Base-by-base conservation (phyloP, 2,888 invertebrate species). In the Baccha elongata region DNA sequence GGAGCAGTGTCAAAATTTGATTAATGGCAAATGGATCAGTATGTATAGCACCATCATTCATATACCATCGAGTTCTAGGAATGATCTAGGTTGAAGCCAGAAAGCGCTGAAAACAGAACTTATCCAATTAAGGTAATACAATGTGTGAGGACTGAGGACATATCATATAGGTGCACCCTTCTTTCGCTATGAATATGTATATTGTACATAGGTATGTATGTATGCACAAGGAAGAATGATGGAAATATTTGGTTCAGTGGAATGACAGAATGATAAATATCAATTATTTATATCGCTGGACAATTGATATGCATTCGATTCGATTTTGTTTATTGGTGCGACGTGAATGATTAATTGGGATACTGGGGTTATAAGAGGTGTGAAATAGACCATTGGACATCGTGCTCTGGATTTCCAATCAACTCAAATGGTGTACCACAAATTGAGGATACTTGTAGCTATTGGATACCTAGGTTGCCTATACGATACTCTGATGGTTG, bases 111-210 rank as follows among this genome's bases (percentile, higher is more conserved):
- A 5, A 13, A 29, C 17, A n/a, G 23, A 64, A 13, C 69, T 60
- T 64, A 80, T 69, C 69, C 75, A 80, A 80, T 80, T 75, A 79
- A 62, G 67, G 68, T 73, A 73, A 79, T 79, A 72, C 67, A 79
- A 73, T 79, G 73, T 68, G 68, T 35, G 37, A 73, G 58, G 23
- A 60, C 60, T 40, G 23, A 53, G 19, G 26, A 13, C 29, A 8
- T 32, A 6, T 58, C 21, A 10, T 32, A 21, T 6, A 19, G 3
- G n/a, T 5, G 4, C 3, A 29, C 3, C 21, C 19, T 6, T 10
- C 35, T 21, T 13, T 8, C 40, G 3, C 8, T 3, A n/a, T n/a
- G n/a, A n/a, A n/a, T n/a, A n/a, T n/a, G 1, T 17, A 13, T n/a
- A n/a, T n/a, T n/a, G n/a, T n/a, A n/a, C n/a, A n/a, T n/a, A n/a